Conservation (phyloP, 2,888 invertebrate genomes). For the Cerceris ruficornis region DNA sequence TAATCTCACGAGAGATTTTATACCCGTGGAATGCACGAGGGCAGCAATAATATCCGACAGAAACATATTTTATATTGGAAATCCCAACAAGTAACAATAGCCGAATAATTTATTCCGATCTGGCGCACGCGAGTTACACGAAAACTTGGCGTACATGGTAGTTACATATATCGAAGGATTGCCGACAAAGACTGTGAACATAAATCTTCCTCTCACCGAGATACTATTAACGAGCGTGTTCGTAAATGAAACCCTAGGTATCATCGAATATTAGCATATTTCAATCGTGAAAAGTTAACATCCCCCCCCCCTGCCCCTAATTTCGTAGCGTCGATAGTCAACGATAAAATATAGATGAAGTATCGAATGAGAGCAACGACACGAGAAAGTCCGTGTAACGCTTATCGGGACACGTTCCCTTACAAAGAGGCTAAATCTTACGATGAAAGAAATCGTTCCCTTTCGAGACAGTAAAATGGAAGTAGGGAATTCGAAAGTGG, state of each 20-base stretch:
- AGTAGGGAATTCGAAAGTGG: constrained; percentile 17
- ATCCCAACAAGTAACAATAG: constrained; percentile 37
- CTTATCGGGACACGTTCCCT: not conserved
- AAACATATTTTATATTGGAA: constrained; percentile 20
- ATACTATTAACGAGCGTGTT: not conserved
- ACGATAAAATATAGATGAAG: no score
- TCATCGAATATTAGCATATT: no score
- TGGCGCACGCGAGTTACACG: constrained; percentile 9
- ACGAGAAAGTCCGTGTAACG: not conserved
- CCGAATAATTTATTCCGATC: constrained; percentile 39
- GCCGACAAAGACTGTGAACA: not conserved
- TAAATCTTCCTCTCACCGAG: not conserved
- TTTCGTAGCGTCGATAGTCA: no score
- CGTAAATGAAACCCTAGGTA: no score
- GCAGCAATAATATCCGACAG: constrained; percentile 4
- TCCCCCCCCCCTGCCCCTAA: no score
- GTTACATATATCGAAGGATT: not conserved
- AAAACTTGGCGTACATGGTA: constrained; percentile 24
- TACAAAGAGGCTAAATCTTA: no score
- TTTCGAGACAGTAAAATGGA: constrained; percentile 5
- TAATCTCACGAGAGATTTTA: constrained; percentile 14
- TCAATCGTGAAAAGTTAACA: no score
- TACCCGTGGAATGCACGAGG: not conserved
- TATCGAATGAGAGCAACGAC: no score
- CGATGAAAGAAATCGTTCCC: constrained; percentile 8